Evolutionary conservation across 2,113 vertebrate genomes (phyloP), one percentile per base, ranked within the genome.

Genomic region (Helogale parvula): DNA sequence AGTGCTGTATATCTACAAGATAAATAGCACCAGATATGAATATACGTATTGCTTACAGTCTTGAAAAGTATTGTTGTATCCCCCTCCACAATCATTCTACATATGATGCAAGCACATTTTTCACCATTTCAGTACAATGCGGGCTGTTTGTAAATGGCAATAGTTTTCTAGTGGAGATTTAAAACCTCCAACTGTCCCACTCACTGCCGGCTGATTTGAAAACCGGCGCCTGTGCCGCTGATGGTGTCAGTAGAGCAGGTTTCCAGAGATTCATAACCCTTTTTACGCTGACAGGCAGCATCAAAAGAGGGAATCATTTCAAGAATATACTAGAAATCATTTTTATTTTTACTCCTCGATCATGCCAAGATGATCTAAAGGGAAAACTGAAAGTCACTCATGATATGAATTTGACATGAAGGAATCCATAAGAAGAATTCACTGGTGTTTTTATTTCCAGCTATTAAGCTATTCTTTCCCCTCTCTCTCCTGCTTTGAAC

Each of bases 1-100:
- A 97, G 97, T 0, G 0, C 98, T 98, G 98, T 98, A 98, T 99
- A 99, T 99, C 98, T 98, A 98, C 98, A 99, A 99, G 99, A 99
- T 98, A 98, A 99, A 99, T 99, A 98, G 98, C 98, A 77, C 8
- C 0, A 98, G 98, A 98, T 98, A 99, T 98, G 98, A 98, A 98
- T 99, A 98, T 98, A 99, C 71, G 31, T 97, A 98, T 97, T 98
- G 98, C 98, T 98, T 98, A 98, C 98, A 96, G 98, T 98, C 98
- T 96, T 98, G 98, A 98, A 98, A 99, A 98, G 98, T 98, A 98
- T 98, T 98, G 98, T 98, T 99, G 98, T 98, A 98, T 98, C 98
- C 89, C 84, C 97, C 74, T 97, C 97, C 88, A 97, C 98, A 98
- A 99, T 99, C 99, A 98, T 98, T 99, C 98, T 98, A 98, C 98